phyloP scores from a whole-genome alignment of 2,888 invertebrate species.

The Aromia moschata region DNA sequence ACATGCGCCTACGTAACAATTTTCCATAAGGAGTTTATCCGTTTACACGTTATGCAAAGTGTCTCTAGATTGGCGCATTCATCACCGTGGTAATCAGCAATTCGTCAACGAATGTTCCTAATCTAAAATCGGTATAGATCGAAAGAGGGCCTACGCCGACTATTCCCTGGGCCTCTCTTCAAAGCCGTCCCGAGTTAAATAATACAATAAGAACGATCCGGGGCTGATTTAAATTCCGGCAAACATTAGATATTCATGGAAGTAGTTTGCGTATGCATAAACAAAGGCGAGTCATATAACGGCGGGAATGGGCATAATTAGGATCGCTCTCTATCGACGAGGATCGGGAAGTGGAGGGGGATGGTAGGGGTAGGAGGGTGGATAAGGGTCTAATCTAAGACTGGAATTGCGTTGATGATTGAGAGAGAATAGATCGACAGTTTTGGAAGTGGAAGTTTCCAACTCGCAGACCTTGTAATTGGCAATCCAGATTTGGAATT shows the following conservation, averaged over 20 bases:
- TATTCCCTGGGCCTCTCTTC: conserved; percentile 20
- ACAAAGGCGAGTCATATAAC: conserved; percentile 43
- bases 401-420: conserved; percentile 36
- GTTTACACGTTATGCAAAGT: no score
- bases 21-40: no score
- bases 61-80: no score
- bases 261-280: conserved; percentile 46
- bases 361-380: no score
- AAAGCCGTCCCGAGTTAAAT: conserved; percentile 33
- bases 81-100: neutral
- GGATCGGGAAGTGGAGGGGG: conserved; percentile 31
- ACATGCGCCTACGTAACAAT: no score
- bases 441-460: conserved; percentile 28
- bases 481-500: conserved; percentile 24
- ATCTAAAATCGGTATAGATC: conserved; percentile 5
- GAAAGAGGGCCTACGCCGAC: conserved; percentile 13
- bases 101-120: neutral
- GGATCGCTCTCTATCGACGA: conserved; percentile 40
- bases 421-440: conserved; percentile 39
- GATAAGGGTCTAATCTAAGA: conserved; percentile 25
- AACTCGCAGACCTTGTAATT: conserved; percentile 29
- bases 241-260: conserved; percentile 51
- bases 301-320: conserved; percentile 40
- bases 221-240: conserved; percentile 44
- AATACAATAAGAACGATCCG: conserved; percentile 39